These are phyloP conservation scores for Dromaius novaehollandiae DNA, from an alignment of 2,113 vertebrate genomes.

Conservation along the genomic window DNA sequence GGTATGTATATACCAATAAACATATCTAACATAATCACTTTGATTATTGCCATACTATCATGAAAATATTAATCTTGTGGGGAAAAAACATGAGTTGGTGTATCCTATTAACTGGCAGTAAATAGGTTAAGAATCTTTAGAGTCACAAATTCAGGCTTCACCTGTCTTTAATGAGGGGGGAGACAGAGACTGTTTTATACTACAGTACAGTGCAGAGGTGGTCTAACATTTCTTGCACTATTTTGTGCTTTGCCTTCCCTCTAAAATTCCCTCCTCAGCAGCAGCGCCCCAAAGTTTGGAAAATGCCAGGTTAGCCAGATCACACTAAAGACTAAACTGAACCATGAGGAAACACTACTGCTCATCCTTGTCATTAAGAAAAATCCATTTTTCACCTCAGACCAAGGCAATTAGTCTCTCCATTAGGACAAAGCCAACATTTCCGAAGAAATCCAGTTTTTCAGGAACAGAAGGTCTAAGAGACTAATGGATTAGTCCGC, in stretches of 20 bases:
- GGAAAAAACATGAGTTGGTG: background rate
- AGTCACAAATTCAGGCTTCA: background rate
- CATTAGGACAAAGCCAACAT: background rate
- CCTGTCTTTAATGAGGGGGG: too few species aligned
- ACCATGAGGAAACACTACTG: background rate
- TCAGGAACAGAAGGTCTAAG: background rate
- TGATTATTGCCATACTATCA: background rate
- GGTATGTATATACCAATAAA: background rate
- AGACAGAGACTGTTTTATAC: background rate
- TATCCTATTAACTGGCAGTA: background rate
- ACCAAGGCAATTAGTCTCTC: background rate
- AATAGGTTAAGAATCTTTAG: background rate
- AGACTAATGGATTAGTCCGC: background rate
- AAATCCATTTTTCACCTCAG: background rate
- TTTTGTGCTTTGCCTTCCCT: background rate
- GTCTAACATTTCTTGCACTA: background rate
- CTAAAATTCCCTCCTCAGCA: background rate
- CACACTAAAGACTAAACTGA: fast-evolving
- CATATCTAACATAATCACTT: too few species aligned
- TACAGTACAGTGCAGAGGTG: fast-evolving
- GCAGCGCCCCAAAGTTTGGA: fast-evolving
- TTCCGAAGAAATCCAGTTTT: background rate
- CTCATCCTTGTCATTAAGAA: background rate
- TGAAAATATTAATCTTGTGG: background rate
- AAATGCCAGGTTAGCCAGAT: fast-evolving